Conservation (phyloP, 2,888 invertebrate genomes). For the Malthinus seriepunctatus region DNA sequence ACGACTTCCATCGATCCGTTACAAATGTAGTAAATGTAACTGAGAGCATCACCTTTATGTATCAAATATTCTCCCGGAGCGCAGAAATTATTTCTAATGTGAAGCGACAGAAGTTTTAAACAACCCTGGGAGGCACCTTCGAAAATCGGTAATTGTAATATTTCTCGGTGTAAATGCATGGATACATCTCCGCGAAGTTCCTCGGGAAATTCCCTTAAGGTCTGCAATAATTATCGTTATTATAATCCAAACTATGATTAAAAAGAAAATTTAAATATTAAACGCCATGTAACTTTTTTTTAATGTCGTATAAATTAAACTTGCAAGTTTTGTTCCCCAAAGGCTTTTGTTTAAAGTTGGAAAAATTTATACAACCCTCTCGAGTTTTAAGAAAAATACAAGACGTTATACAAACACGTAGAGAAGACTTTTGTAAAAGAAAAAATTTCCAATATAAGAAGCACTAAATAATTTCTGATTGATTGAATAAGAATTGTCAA, state of each 20-base stretch:
- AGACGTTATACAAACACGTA: too few species aligned
- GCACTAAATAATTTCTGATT: too few species aligned
- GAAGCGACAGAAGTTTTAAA: constrained; percentile 86
- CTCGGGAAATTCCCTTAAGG: constrained; percentile 93
- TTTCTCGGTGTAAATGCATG: constrained; percentile 93
- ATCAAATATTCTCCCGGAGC: constrained; percentile 95
- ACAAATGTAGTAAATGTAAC: constrained; percentile 93
- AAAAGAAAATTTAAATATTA: too few species aligned
- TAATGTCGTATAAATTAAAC: too few species aligned
- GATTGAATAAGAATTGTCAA: too few species aligned
- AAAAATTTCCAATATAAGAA: too few species aligned
- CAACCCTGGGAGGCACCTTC: constrained; percentile 94
- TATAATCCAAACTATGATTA: not conserved
- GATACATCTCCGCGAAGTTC: constrained; percentile 94
- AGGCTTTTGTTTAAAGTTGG: too few species aligned
- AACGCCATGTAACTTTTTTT: too few species aligned
- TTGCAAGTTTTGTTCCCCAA: too few species aligned
- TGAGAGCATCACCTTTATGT: constrained; percentile 92
- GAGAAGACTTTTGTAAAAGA: too few species aligned
- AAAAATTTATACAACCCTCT: too few species aligned
- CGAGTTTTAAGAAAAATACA: too few species aligned
- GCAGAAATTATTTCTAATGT: constrained; percentile 93
- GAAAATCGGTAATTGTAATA: constrained; percentile 91
- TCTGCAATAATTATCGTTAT: constrained; percentile 66
- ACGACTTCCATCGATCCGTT: constrained; percentile 98